A percentile compares a stretch with the other conserved stretches of the same genome.
Evolutionary conservation across 2,888 invertebrate species (phyloP).

Genomic region (Drosophila merina): DNA sequence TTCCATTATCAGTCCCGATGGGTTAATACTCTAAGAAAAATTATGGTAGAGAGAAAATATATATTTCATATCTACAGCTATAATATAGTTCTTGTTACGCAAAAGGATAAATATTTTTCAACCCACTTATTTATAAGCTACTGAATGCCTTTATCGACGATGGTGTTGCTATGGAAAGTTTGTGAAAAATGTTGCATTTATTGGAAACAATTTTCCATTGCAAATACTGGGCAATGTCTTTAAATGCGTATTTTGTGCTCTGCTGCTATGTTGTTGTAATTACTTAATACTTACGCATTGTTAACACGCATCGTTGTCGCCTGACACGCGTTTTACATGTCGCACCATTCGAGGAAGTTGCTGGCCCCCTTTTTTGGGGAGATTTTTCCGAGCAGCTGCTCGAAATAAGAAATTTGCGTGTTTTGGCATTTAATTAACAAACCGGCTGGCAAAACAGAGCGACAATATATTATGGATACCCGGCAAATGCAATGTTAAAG

Average conservation of each 20-base stretch:
- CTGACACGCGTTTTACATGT: conserved; percentile 72
- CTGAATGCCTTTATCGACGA: not conserved
- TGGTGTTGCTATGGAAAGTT: conserved; percentile 30
- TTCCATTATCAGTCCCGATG: not conserved
- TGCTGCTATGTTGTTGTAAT: conserved; percentile 58
- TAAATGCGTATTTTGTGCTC: conserved; percentile 6
- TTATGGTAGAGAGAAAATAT: not conserved
- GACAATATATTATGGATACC: conserved; percentile 48
- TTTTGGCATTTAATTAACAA: conserved; percentile 67
- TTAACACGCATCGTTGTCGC: conserved; percentile 69
- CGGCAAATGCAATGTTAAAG: conserved; percentile 57
- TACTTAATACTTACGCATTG: conserved; percentile 75
- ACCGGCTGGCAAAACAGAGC: conserved; percentile 53
- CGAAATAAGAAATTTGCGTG: conserved; percentile 64
- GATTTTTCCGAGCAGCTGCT: conserved; percentile 41
- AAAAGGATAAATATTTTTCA: not conserved
- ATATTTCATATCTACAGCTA: not conserved
- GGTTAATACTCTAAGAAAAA: not conserved
- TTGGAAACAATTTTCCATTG: conserved; percentile 54
- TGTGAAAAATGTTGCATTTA: conserved; percentile 52
- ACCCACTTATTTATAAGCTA: not conserved
- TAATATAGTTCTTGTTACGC: too few species aligned
- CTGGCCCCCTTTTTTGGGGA: conserved; percentile 50
- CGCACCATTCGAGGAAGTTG: conserved; percentile 68
- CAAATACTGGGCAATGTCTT: conserved; percentile 48